phyloP scores from a whole-genome alignment of 2,113 vertebrate species.

The Sebastes fasciatus region DNA sequence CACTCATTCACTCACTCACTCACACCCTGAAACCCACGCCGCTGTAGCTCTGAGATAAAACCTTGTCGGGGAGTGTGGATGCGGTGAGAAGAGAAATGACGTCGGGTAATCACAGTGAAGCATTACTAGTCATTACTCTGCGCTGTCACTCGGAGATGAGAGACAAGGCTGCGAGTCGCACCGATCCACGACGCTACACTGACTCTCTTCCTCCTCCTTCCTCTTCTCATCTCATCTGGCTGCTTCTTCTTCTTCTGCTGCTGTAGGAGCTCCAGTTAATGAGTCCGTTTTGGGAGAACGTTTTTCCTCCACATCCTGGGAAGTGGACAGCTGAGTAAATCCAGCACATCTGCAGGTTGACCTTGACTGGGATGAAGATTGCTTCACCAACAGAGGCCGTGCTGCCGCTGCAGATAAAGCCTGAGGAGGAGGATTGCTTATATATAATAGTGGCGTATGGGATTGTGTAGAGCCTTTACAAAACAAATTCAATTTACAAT shows the following conservation, averaged over 20 bases:
- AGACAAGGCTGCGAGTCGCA: conserved; percentile 55
- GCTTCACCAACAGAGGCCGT: conserved; percentile 34
- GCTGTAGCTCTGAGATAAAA: conserved; percentile 72
- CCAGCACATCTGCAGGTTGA: conserved; percentile 50
- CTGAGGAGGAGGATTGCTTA: conserved; percentile 18
- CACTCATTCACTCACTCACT: conserved; percentile 46
- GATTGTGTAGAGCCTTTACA: no score
- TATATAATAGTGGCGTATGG: no score
- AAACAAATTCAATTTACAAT: no score
- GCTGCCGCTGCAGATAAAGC: conserved; percentile 40
- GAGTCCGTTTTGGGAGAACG: conserved; percentile 10
- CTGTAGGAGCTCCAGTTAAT: conserved; percentile 29
- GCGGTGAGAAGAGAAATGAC: conserved; percentile 71
- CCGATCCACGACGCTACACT: conserved; percentile 39
- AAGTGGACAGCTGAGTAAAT: conserved; percentile 43
- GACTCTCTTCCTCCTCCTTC: conserved; percentile 45
- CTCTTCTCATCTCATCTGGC: conserved; percentile 30
- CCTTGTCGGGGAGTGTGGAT: conserved; percentile 61
- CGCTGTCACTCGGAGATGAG: conserved; percentile 70
- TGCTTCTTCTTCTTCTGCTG: conserved; percentile 32
- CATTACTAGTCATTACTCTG: conserved; percentile 77
- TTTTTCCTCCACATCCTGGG: conserved; percentile 27
- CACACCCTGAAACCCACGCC: conserved; percentile 16
- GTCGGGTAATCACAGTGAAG: conserved; percentile 73
- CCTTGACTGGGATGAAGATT: conserved; percentile 53